Conservation (phyloP, 2,888 invertebrate genomes). For the Drosophila koepferae region DNA sequence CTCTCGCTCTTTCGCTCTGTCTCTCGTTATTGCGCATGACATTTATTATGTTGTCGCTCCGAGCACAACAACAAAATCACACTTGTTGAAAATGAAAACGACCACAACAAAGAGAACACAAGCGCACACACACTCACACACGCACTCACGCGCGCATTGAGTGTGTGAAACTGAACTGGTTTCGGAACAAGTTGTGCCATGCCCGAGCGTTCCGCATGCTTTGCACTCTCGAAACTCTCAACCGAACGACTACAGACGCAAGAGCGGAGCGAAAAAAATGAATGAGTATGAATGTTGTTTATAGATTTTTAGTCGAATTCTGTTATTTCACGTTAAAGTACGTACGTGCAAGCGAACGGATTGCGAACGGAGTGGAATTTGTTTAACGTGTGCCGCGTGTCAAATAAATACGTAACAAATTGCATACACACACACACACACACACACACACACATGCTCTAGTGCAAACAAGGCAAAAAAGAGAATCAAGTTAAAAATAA, state of each 20-base stretch:
- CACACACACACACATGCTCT: not conserved
- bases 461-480: not conserved
- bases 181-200: conserved; percentile 38
- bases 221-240: conserved; percentile 53
- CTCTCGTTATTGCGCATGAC: conserved; percentile 57
- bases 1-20: conserved; percentile 7
- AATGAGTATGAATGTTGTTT: conserved; percentile 77
- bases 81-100: conserved; percentile 82
- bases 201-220: conserved; percentile 27
- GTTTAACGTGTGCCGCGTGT: conserved; percentile 63
- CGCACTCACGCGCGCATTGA: conserved; percentile 13
- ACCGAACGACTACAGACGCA: conserved; percentile 26
- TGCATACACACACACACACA: conserved; percentile 17
- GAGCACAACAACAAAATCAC: conserved; percentile 79
- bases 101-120: conserved; percentile 49
- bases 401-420: conserved; percentile 62
- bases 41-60: conserved; percentile 40
- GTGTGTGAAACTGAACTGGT: conserved; percentile 65
- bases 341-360: conserved; percentile 81
- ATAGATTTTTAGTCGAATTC: conserved; percentile 84
- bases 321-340: conserved; percentile 84
- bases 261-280: conserved; percentile 58
- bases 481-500: not conserved
- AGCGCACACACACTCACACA: conserved; percentile 7
- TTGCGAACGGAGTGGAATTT: conserved; percentile 67